Conservation (phyloP, 2,113 vertebrate species). For the Rousettus leschenaultii region DNA sequence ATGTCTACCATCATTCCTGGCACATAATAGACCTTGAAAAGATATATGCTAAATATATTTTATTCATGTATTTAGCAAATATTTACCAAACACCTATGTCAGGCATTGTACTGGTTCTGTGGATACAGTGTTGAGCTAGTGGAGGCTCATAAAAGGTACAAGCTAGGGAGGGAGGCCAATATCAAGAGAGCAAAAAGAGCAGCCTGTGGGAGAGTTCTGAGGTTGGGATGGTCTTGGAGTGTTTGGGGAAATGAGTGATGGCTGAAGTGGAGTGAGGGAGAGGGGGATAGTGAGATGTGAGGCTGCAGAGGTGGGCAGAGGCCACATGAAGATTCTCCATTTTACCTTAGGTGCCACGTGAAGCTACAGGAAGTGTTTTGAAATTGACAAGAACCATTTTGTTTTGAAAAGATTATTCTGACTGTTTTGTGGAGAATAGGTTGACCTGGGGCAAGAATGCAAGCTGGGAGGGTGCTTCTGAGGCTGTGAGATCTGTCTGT, state of each 20-base stretch:
- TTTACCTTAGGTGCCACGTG: background rate
- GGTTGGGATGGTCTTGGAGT: background rate
- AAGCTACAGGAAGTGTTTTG: background rate
- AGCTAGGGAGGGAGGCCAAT: background rate
- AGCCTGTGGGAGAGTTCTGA: background rate
- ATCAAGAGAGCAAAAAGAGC: background rate
- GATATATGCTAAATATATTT: background rate
- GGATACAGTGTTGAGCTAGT: background rate
- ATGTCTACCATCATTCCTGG: background rate
- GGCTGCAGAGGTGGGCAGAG: background rate
- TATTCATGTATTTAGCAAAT: background rate
- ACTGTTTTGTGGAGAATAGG: background rate
- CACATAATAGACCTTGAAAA: background rate
- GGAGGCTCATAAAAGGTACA: background rate
- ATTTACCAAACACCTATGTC: background rate
- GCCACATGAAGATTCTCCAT: background rate
- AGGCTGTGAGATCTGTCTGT: background rate
- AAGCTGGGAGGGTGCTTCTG: background rate
- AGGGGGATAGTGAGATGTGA: background rate
- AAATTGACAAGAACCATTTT: background rate
- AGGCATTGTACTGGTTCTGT: background rate
- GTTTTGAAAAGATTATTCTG: conserved; percentile 11
- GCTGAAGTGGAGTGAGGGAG: background rate
- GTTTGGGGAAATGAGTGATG: background rate
- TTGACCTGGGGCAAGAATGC: background rate